Evolutionary conservation across 2,888 invertebrate genomes (phyloP).

Genomic region (Diarsia brunnea): DNA sequence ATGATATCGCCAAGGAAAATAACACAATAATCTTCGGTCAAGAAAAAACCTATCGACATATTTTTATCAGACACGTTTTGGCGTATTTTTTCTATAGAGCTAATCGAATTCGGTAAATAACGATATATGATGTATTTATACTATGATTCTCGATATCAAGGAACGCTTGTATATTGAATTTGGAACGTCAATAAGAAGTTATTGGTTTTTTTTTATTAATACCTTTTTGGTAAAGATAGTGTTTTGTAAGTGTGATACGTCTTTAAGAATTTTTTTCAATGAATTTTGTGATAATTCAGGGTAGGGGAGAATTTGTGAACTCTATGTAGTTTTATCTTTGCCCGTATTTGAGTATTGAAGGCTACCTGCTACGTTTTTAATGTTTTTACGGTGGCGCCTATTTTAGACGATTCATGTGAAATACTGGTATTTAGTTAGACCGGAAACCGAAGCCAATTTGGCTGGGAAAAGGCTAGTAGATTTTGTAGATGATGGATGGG

Average conservation of each 20-base stretch:
- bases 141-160: slow-evolving; percentile 79
- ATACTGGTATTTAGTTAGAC: background rate
- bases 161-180: slow-evolving; percentile 78
- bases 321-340: slow-evolving; percentile 9
- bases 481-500: too few species aligned
- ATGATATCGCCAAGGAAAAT: slow-evolving; percentile 85
- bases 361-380: slow-evolving; percentile 28
- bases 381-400: slow-evolving; percentile 3
- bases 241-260: slow-evolving; percentile 31
- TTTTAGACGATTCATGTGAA: background rate
- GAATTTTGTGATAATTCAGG: background rate
- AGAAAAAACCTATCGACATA: slow-evolving; percentile 76
- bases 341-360: slow-evolving; percentile 11
- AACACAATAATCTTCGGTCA: slow-evolving; percentile 83
- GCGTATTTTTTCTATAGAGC: slow-evolving; percentile 82
- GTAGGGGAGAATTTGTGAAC: background rate
- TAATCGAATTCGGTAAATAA: slow-evolving; percentile 86
- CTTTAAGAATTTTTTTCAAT: slow-evolving; percentile 16
- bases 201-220: slow-evolving; percentile 64
- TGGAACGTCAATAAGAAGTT: slow-evolving; percentile 72
- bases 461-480: too few species aligned
- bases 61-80: slow-evolving; percentile 85
- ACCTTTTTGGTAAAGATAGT: slow-evolving; percentile 48
- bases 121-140: slow-evolving; percentile 74
- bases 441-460: too few species aligned